Conservation (phyloP, 2,888 invertebrate genomes). For the Poecilobothrus nobilitatus region DNA sequence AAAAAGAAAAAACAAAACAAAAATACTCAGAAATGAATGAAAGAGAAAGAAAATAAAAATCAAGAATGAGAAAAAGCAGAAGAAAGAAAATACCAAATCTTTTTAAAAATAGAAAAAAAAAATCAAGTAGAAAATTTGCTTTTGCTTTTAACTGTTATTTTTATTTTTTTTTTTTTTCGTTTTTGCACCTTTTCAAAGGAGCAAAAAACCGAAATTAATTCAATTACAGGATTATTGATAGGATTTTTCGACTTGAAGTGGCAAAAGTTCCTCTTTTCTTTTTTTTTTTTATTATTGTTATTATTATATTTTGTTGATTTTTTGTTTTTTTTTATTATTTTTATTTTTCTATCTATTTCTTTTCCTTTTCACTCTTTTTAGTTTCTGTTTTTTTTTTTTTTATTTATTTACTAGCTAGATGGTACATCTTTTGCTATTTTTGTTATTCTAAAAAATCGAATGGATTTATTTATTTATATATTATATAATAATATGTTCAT, state of each 20-base stretch:
- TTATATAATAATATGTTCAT: no score
- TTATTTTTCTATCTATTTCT: background rate
- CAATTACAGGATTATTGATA: conserved; percentile 9
- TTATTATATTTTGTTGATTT: background rate
- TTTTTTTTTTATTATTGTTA: background rate
- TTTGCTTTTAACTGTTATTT: no score
- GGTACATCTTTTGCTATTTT: background rate
- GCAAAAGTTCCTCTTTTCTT: background rate
- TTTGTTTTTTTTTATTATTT: background rate
- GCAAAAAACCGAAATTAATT: conserved; percentile 8
- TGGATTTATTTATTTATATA: background rate
- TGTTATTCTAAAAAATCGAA: background rate
- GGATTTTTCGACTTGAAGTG: conserved; percentile 8
- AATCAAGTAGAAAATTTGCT: background rate
- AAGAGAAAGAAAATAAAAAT: no score
- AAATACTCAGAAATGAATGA: no score
- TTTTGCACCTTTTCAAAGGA: conserved; percentile 4
- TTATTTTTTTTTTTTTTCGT: background rate
- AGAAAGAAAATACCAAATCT: background rate
- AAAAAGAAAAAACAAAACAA: no score
- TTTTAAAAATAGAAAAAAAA: background rate
- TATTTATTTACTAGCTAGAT: background rate
- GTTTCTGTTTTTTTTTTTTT: background rate
- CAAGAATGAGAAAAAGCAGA: no score
- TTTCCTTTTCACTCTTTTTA: background rate